Evolutionary conservation across 2,888 invertebrate genomes (phyloP), one percentile per base, ranked within the genome.

Genomic region (Halictus ligatus): DNA sequence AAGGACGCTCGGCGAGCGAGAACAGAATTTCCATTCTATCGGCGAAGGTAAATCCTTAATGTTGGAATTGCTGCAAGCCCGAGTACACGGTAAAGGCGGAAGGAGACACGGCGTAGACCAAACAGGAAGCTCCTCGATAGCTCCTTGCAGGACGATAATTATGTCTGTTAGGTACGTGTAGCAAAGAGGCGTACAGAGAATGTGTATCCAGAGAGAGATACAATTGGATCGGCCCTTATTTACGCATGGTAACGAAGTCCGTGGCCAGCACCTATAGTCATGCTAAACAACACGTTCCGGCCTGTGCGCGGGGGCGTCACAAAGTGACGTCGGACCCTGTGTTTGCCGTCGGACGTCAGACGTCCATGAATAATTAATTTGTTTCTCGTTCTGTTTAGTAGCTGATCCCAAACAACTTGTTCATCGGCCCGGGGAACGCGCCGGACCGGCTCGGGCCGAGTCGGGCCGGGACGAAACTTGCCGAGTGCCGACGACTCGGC

Each of bases 351-450:
- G 92, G 92, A 91, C 92, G 91, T 89, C 86, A 92, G 93, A 91
- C 92, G 91, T 91, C 92, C 91, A 94, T 94, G 94, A 94, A 94
- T 94, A 94, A 94, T 94, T 94, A 94, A 94, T 94, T 91, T 89
- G 91, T 93, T 92, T 92, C 90, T 79, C 85, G 67, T 74, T 76
- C 83, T 80, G 74, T 75, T 81, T 43, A 60, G 43, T n/a, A 54
- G 74, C 78, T 54, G 72, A 76, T 83, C 64, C 46, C 25, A 50
- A 69, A 73, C 60, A 71, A 76, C 54, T 76, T 67, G 64, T 40
- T 78, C 64, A 15, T n/a, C 35, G n/a, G 15, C 29, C 29, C 21
- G 25, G 40, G 12, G 54, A 83, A 77, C 67, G 58, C 50, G 25
- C 5, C 13, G 29, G 5, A 8, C 15, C 29, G 35, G 35, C 35